Percentiles rank a stretch among this genome's conserved stretches.
phyloP scores from a whole-genome alignment of 2,888 invertebrate genomes.

The Diabrotica balteata region DNA sequence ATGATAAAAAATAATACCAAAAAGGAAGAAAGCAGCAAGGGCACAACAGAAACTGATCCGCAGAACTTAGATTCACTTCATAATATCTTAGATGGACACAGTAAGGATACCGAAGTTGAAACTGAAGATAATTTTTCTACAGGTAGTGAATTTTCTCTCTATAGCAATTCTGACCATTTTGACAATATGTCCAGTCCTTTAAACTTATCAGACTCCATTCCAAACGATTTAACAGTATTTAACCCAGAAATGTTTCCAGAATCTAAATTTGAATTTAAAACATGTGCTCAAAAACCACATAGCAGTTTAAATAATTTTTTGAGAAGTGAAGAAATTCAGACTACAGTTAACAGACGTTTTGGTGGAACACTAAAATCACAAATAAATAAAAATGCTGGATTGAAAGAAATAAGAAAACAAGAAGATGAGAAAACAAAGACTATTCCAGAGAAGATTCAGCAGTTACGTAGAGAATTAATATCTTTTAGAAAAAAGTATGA shows the following conservation, averaged over 20 bases:
- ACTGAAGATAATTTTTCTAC: background rate
- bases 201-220: background rate
- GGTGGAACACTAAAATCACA: conserved; percentile 13
- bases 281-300: background rate
- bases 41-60: background rate
- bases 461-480: background rate
- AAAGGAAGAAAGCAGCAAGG: background rate
- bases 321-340: conserved; percentile 4
- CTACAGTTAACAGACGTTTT: conserved; percentile 5
- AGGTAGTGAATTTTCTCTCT: background rate
- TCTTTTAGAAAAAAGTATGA: background rate
- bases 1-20: background rate
- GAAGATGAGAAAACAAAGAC: background rate
- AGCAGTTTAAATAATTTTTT: background rate
- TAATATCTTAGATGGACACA: background rate
- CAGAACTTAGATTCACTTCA: background rate
- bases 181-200: background rate
- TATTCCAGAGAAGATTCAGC: background rate
- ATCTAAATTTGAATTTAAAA: conserved; percentile 1
- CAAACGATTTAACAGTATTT: background rate
- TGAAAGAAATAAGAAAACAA: background rate
- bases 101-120: conserved; percentile 5
- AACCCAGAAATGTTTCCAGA: background rate
- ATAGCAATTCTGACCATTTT: background rate
- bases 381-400: conserved; percentile 4